Percentiles rank a stretch among this genome's conserved stretches.
phyloP scores from a whole-genome alignment of 2,888 invertebrate species.

The Philonicus albiceps region DNA sequence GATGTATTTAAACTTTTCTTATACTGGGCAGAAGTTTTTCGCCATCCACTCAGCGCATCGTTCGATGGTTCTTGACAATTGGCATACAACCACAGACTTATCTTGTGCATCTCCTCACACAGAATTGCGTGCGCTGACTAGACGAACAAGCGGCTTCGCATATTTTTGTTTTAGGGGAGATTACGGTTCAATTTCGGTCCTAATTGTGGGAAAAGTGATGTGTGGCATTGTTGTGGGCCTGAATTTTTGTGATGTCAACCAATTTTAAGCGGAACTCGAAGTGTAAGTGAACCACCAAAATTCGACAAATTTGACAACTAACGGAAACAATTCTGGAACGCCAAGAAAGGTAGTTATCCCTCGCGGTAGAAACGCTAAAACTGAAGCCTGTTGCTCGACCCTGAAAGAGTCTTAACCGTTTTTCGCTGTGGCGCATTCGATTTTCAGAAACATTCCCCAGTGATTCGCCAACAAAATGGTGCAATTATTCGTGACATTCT shows the following conservation, averaged over 20 bases:
- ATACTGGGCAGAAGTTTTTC: neutral
- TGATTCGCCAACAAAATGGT: neutral
- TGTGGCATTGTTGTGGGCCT: neutral
- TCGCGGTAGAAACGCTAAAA: too few species aligned
- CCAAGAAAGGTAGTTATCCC: neutral
- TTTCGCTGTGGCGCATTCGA: neutral
- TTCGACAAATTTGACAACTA: neutral
- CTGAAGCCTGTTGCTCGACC: neutral
- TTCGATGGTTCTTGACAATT: neutral
- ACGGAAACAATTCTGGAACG: neutral
- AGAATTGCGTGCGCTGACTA: neutral
- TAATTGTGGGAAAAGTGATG: neutral
- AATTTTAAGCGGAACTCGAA: neutral
- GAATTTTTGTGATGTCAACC: neutral
- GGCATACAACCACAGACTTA: neutral
- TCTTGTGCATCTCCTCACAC: neutral
- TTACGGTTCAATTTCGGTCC: neutral
- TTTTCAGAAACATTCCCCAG: neutral
- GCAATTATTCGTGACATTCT: slow-evolving; percentile 69
- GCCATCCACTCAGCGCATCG: neutral
- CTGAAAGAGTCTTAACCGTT: neutral
- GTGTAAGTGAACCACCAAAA: neutral
- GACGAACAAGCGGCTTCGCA: neutral
- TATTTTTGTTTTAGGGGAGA: neutral
- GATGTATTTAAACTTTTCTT: neutral